Evolutionary conservation across 2,113 vertebrate species (phyloP).

Genomic region (Siniperca knerii): DNA sequence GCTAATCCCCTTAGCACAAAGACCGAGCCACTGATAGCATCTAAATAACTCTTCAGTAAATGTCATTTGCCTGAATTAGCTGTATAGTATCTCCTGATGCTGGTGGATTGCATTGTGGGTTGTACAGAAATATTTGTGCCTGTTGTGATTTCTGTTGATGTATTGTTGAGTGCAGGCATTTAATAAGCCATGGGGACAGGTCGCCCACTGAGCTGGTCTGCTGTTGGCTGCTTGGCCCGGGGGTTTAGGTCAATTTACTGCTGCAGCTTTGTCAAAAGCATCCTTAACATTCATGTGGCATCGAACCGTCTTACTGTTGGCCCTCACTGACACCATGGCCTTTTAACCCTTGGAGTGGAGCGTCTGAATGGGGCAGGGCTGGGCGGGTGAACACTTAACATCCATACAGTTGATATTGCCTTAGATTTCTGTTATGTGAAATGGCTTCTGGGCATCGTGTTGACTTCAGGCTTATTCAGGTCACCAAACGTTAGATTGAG

Average conservation of each 20-base stretch:
- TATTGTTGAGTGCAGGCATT: constrained; percentile 59
- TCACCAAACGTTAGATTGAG: constrained; percentile 46
- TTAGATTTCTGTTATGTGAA: constrained; percentile 39
- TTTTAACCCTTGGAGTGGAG: constrained; percentile 50
- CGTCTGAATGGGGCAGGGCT: constrained; percentile 10
- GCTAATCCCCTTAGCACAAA: constrained; percentile 82
- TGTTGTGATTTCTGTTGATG: constrained; percentile 78
- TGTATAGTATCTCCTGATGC: constrained; percentile 71
- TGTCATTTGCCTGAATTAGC: constrained; percentile 80
- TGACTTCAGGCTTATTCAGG: constrained; percentile 46
- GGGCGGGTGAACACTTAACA: constrained; percentile 24
- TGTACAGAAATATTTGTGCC: constrained; percentile 72
- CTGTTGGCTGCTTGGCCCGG: constrained; percentile 48
- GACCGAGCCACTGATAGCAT: constrained; percentile 79
- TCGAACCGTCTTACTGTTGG: constrained; percentile 58
- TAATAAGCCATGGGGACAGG: constrained; percentile 63
- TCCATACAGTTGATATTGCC: constrained; percentile 44
- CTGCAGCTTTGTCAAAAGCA: constrained; percentile 69
- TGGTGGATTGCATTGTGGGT: constrained; percentile 59
- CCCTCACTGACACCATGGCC: constrained; percentile 55
- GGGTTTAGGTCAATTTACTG: constrained; percentile 70
- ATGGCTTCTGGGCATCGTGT: constrained; percentile 10
- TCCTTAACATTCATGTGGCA: constrained; percentile 71
- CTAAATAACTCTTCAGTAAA: constrained; percentile 83
- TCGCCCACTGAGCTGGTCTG: constrained; percentile 35